Base-by-base conservation (phyloP, 2,888 invertebrate species). In the Cancer borealis region DNA sequence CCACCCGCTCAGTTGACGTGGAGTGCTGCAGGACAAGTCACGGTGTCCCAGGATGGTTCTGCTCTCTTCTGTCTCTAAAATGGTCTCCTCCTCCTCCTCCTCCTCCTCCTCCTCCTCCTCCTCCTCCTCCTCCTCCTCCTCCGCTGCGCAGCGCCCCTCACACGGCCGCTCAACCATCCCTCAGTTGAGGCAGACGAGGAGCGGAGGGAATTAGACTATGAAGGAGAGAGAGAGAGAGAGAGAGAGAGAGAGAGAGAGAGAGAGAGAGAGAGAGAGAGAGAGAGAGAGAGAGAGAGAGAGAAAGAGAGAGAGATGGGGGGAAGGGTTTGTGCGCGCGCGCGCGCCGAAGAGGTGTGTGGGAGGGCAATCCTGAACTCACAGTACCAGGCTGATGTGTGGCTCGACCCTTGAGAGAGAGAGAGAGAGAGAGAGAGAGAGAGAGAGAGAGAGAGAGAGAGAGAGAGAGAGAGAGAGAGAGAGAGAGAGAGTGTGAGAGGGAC, bases 401-500 rank as follows among this genome's bases (percentile, higher is more conserved):
- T 66, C n/a, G 66, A 66, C n/a, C n/a, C n/a, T 2, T 2, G 54
- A 54, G 54, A 54, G 54, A 66, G 17, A 66, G 66, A n/a, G 6
- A n/a, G 66, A 66, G 17, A 66, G n/a, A 66, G n/a, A 66, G 60
- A 66, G 12, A 66, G 49, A 49, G 10, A 49, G 10, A 49, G 10
- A 66, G 60, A 66, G 17, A 66, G 60, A 12, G 8, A 39, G 46
- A 87, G 14, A 87, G 39, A 84, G 12, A 21, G 46, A 45, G 26
- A 87, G 87, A 87, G 26, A 87, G 30, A 87, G 26, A 87, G 87
- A 87, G 26, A 87, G 87, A 87, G 26, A 87, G 87, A 87, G 26
- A 87, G 87, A 87, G 26, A 87, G 87, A 88, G 30, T 39, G 88
- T 39, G 30, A 88, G 88, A 88, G 30, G 39, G 88, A 21, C 66